Base-by-base conservation (phyloP, 2,888 invertebrate genomes). In the Eurois occulta region DNA sequence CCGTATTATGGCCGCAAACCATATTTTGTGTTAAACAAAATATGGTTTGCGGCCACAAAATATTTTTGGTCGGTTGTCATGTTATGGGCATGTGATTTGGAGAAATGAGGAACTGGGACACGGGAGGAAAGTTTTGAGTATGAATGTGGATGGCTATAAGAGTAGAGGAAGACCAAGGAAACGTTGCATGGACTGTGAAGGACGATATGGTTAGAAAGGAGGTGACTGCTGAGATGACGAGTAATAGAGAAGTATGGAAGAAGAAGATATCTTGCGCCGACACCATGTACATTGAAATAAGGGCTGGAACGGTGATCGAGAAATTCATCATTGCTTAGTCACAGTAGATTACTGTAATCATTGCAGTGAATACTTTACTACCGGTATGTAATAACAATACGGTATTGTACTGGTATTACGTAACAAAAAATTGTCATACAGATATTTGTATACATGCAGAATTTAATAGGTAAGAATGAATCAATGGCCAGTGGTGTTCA, bases 401-500 rank as follows among this genome's bases (percentile, higher is more conserved):
- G 4, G 24, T 62, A 65, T 55, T 65, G 35, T 62, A 8, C 5
- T 32, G n/a, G 43, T 52, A 10, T 11, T 67, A 32, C n/a, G 21
- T 16, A 28, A 58, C n/a, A 55, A n/a, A 46, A n/a, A 55, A n/a
- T 13, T 1, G 52, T 55, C 13, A 28, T 6, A 24, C 1, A 16
- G 16, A 64, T 60, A 35, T 64, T 65, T 65, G 18, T 64, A 28
- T 35, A 77, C 28, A 43, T 3, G 2, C 4, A 5, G 8, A 32
- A 77, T 4, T 16, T 10, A 28, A 32, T 18, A 21, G 32, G 16
- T 28, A 65, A 38, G 38, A 46, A 68, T 58, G 48, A 48, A 48
- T n/a, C 8, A 78, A 38, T 3, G 35, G 11, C 7, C 60, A 77
- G 60, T 52, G 80, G 41, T 62, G 8, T n/a, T 77, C 77, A 80